Evolutionary conservation across 1,140 invertebrate genomes (phyloP).

Genomic region (Piezodorus guildinii): DNA sequence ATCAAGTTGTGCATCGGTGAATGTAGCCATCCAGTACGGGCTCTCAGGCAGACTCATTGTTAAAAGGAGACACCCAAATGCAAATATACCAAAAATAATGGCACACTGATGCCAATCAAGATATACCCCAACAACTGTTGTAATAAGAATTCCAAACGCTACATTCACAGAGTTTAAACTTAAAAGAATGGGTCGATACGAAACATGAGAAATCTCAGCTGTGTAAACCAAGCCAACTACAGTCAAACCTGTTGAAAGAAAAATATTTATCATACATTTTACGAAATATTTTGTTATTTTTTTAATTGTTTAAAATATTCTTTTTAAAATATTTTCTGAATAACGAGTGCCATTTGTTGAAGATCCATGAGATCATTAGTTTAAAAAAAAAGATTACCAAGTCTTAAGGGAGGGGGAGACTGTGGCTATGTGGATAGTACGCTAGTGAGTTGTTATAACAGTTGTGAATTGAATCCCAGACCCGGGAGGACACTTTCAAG

Average conservation of each 20-base stretch:
- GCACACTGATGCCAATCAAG: slow-evolving; percentile 38
- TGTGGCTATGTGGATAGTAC: no score
- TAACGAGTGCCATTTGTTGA: no score
- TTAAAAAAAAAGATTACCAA: no score
- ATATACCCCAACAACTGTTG: slow-evolving; percentile 32
- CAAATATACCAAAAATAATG: slow-evolving; percentile 35
- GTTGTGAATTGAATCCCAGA: no score
- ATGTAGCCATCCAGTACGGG: slow-evolving; percentile 42
- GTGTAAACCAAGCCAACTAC: slow-evolving; percentile 43
- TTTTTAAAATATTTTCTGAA: no score
- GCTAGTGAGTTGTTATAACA: no score
- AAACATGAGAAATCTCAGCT: slow-evolving; percentile 43
- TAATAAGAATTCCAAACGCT: slow-evolving; percentile 40
- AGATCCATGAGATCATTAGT: no score
- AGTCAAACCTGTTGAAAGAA: slow-evolving; percentile 34
- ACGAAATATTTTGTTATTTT: no score
- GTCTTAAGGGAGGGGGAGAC: no score
- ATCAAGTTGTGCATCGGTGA: slow-evolving; percentile 15
- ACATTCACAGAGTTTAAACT: slow-evolving; percentile 41
- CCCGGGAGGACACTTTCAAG: no score
- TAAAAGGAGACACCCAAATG: slow-evolving; percentile 31
- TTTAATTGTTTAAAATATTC: no score
- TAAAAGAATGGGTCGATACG: slow-evolving; percentile 40
- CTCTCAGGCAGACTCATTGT: slow-evolving; percentile 42
- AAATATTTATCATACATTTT: no score